Base-by-base conservation (phyloP, 2,797 vertebrate genomes). In the Centroberyx gerrardi region DNA sequence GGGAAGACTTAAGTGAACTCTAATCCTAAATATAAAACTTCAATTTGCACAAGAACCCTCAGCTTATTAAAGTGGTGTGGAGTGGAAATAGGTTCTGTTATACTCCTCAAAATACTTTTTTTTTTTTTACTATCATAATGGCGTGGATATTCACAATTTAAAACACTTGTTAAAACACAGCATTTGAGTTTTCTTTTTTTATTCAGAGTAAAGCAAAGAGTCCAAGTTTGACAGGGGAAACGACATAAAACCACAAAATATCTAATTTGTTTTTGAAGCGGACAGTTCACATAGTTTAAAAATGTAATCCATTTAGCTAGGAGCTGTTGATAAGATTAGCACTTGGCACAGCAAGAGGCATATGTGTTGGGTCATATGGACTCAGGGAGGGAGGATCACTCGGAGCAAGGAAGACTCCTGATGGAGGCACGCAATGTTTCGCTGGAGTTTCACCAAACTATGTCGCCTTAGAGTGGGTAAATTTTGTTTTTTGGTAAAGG, bases 291-390 rank as follows among this genome's bases (percentile, higher is more conserved):
- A 86, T 81, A 76, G 84, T 92, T 88, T 82, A 17, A 74, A 85
- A 84, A 70, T 70, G 71, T 89, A 93, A 94, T 94, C 94, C 85
- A 61, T 85, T 93, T 88, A 93, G 83, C 80, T 10, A 0, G 88
- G 85, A 10, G 58, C 69, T 70, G 40, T 72, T 76, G 69, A 72
- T 58, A 36, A 74, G 76, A 94, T 94, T 94, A 94, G 83, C 42
- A 54, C 61, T 77, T 90, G 87, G 74, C 86, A 84, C 64, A 79
- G 80, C 78, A 80, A 79, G 79, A 83, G 61, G 78, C 83, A 83
- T 54, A 61, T 81, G 82, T 90, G 86, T 74, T 40, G 4, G 59
- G 76, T 90, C 80, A 82, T 74, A 88, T 85, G 75, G 80, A 83
- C 74, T 46, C 72, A 33, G 78, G 80, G 81, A 79, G 81, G 81